Evolutionary conservation across 1,140 invertebrate genomes (phyloP).

Genomic region (Harpegnathos saltator): DNA sequence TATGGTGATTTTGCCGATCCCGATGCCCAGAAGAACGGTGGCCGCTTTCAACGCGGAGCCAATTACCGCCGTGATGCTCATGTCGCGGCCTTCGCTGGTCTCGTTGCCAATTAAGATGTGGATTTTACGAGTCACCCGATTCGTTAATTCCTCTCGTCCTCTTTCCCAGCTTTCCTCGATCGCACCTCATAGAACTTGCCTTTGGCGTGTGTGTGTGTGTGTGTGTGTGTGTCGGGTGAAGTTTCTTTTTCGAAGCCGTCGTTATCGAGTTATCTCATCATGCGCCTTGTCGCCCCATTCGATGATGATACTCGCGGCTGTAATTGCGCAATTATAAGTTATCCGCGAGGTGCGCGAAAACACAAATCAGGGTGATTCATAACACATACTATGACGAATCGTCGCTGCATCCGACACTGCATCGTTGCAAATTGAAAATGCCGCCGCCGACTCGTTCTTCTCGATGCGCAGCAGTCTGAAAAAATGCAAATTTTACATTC

Average conservation of each 20-base stretch:
- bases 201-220: background rate
- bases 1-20: constrained; percentile 90
- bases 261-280: background rate
- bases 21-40: constrained; percentile 87
- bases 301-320: background rate
- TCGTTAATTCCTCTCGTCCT: background rate
- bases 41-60: constrained; percentile 89
- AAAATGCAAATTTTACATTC: constrained; percentile 28
- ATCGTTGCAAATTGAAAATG: background rate
- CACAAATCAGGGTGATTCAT: background rate
- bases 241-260: background rate
- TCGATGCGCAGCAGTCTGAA: constrained; percentile 5
- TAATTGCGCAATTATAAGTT: background rate
- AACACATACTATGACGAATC: background rate
- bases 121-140: background rate
- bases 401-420: background rate
- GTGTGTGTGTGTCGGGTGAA: background rate
- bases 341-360: background rate
- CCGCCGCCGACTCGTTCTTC: background rate
- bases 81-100: constrained; percentile 8
- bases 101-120: background rate
- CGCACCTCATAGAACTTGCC: background rate
- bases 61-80: constrained; percentile 26
- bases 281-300: background rate
- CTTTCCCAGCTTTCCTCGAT: background rate